phyloP scores from a whole-genome alignment of 2,888 invertebrate genomes.

The Chymomyza caudatula region DNA sequence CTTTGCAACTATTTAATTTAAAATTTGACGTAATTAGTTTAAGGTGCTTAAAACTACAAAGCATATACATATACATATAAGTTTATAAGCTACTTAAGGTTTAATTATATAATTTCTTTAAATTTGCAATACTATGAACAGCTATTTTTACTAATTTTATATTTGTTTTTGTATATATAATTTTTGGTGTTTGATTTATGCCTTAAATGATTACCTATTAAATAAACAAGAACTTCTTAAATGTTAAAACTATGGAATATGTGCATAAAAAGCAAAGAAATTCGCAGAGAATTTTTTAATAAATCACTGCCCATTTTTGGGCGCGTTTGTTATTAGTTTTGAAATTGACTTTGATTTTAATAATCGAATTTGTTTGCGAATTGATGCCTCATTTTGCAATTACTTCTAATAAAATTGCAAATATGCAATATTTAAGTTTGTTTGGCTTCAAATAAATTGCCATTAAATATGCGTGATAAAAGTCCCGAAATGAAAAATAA shows the following conservation, averaged over 20 bases:
- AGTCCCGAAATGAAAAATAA: no score
- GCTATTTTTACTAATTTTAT: constrained; percentile 9
- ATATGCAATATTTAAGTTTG: constrained; percentile 12
- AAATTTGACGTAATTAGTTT: constrained; percentile 4
- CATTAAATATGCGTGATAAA: no score
- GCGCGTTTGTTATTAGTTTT: not conserved
- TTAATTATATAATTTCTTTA: constrained; percentile 6
- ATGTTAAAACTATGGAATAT: not conserved
- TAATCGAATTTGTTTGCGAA: not conserved
- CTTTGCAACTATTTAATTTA: not conserved
- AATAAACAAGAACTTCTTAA: not conserved
- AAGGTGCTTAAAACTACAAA: constrained; percentile 38
- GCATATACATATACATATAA: constrained; percentile 33
- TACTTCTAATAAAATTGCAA: constrained; percentile 14
- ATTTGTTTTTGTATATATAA: constrained; percentile 11
- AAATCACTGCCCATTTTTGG: no score
- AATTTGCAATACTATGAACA: constrained; percentile 50
- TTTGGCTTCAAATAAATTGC: not conserved
- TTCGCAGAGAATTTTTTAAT: no score
- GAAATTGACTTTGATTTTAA: not conserved
- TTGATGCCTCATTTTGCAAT: not conserved
- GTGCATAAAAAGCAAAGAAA: not conserved
- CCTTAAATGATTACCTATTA: constrained; percentile 31
- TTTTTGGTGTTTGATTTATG: constrained; percentile 61
- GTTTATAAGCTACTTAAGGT: constrained; percentile 23